Evolutionary conservation across 2,888 invertebrate genomes (phyloP), one percentile per base, ranked within the genome.

Genomic region (Epinotia ramella): DNA sequence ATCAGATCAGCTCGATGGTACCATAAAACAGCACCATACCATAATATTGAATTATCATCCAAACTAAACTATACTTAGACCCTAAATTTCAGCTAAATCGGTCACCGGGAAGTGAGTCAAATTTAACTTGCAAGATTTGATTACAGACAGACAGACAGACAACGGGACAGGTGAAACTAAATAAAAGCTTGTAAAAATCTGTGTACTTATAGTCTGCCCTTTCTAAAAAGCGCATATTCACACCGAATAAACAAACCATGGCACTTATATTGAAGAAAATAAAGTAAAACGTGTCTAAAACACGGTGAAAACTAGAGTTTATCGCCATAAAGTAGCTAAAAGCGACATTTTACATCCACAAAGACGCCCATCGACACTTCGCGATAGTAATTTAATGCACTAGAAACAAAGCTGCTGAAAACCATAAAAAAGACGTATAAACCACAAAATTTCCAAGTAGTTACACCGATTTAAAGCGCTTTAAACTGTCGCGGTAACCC

Each of bases 301-400:
- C 49, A 20, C 59, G 20, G 9, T 57, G 68, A 44, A 44, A 68
- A 69, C 44, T 46, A 59, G 4, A 20, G 44, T 46, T 73, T 73
- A 73, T 66, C 59, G 33, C 13, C 60, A 28, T 16, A 56, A 71
- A 73, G 73, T 73, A 72, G 46, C 69, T 33, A 49, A 44, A 49
- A 40, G 18, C 33, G 49, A 70, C 64, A 64, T 46, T 65, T 59
- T n/a, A 53, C 40, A 70, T 74, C 73, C 40, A 49, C 53, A 56
- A 66, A 66, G 65, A 66, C 53, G 20, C 67, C 20, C 59, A 66
- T 74, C 40, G 75, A 71, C 75, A 75, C 70, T 9, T 66, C 40
- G 40, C 40, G 75, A 71, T 66, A 75, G 28, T 75, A 75, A 65
- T 70, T 75, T 66, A 75, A 74, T 70, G 70, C 53, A 65, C 53